Conservation (phyloP, 2,888 invertebrate species). For the Alcis repandata region DNA sequence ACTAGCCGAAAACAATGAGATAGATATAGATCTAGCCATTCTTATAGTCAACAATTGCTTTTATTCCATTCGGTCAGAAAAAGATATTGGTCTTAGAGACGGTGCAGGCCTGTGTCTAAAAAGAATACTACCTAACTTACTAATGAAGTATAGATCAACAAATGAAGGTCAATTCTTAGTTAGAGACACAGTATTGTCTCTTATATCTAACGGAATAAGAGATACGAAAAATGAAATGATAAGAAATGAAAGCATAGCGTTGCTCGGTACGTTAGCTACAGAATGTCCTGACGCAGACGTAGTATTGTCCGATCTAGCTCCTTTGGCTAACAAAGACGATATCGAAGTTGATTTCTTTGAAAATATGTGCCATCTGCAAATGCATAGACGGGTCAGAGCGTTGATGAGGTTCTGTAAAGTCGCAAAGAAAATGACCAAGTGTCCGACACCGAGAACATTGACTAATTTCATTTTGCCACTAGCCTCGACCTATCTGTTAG, state of each 20-base stretch:
- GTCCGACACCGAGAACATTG: slow-evolving; percentile 90
- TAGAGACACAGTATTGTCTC: slow-evolving; percentile 90
- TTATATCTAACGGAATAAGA: slow-evolving; percentile 91
- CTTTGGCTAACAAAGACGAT: slow-evolving; percentile 90
- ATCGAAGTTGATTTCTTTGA: slow-evolving; percentile 97
- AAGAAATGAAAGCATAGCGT: slow-evolving; percentile 91
- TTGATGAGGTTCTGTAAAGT: slow-evolving; percentile 91
- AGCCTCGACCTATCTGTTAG: slow-evolving; percentile 92
- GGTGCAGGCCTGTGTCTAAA: slow-evolving; percentile 92
- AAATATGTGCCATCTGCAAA: slow-evolving; percentile 95
- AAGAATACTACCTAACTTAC: slow-evolving; percentile 88
- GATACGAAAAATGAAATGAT: slow-evolving; percentile 90
- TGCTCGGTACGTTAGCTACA: slow-evolving; percentile 92
- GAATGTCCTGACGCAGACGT: slow-evolving; percentile 91
- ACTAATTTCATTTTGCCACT: slow-evolving; percentile 95
- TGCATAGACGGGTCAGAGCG: slow-evolving; percentile 94
- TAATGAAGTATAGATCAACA: slow-evolving; percentile 83
- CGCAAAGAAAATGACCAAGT: slow-evolving; percentile 87
- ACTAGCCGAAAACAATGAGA: slow-evolving; percentile 76
- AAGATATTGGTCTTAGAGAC: slow-evolving; percentile 94
- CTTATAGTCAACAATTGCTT: slow-evolving; percentile 94
- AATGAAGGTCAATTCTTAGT: slow-evolving; percentile 89
- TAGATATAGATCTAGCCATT: slow-evolving; percentile 89
- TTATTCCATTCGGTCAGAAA: slow-evolving; percentile 91
- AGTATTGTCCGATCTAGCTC: slow-evolving; percentile 90